A percentile compares a stretch with the other conserved stretches of the same genome.
phyloP scores from a whole-genome alignment of 1,140 invertebrate species.

The Hylaeus volcanicus region DNA sequence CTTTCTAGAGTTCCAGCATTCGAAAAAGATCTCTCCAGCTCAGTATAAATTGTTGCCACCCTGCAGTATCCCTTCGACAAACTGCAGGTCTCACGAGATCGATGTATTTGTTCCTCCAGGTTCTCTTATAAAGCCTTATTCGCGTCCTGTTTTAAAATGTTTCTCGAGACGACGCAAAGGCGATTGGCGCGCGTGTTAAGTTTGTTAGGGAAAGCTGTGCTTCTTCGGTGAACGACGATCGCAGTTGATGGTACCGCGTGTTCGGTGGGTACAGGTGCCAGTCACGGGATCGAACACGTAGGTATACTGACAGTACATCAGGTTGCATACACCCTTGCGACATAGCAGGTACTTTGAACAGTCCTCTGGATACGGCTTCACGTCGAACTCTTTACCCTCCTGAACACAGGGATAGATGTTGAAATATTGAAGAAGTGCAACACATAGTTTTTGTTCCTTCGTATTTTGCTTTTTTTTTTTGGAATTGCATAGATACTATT shows the following conservation, averaged over 20 bases:
- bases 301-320: constrained; percentile 21
- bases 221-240: constrained; percentile 19
- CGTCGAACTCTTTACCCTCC: constrained; percentile 33
- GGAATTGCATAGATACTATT: too few species aligned
- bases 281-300: constrained; percentile 43
- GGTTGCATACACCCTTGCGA: constrained; percentile 13
- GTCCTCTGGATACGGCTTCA: constrained; percentile 19
- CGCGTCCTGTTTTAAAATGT: not conserved
- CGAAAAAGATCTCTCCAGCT: too few species aligned
- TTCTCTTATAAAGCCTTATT: too few species aligned
- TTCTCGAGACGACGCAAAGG: not conserved
- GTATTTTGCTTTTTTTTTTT: too few species aligned
- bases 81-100: too few species aligned
- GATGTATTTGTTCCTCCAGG: too few species aligned
- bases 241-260: not conserved
- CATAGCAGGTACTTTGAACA: constrained; percentile 43
- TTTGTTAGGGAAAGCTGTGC: not conserved
- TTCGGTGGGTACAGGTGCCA: constrained; percentile 25
- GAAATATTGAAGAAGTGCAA: too few species aligned
- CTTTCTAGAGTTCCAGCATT: too few species aligned
- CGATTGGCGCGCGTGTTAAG: too few species aligned
- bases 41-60: too few species aligned
- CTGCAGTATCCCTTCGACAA: too few species aligned
- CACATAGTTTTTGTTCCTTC: too few species aligned
- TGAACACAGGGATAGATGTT: not conserved